phyloP scores from a whole-genome alignment of 2,888 invertebrate species.

The Pharmacophagus antenor region DNA sequence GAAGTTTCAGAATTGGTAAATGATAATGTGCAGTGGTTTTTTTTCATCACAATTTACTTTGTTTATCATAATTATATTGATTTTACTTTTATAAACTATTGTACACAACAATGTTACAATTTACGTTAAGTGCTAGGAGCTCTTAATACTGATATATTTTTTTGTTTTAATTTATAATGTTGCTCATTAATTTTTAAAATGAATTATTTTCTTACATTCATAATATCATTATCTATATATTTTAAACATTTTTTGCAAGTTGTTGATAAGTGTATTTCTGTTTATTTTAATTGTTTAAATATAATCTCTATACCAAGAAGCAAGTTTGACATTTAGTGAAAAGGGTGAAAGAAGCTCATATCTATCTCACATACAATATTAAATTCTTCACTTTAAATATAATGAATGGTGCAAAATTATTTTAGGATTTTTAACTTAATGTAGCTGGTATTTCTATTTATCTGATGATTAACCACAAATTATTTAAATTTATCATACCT shows the following conservation, averaged over 20 bases:
- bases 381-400: constrained; percentile 33
- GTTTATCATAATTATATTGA: constrained; percentile 38
- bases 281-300: not conserved
- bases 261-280: not conserved
- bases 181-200: constrained; percentile 2
- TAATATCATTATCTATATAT: too few species aligned
- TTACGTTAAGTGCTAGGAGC: too few species aligned
- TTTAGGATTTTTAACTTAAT: constrained; percentile 43
- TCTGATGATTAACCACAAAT: constrained; percentile 13
- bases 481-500: not conserved
- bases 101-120: too few species aligned
- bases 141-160: too few species aligned
- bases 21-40: constrained; percentile 58
- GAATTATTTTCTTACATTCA: not conserved
- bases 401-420: constrained; percentile 62
- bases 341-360: constrained; percentile 35
- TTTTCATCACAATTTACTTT: constrained; percentile 58
- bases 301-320: too few species aligned
- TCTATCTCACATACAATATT: constrained; percentile 45
- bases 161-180: too few species aligned
- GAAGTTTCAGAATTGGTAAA: constrained; percentile 33
- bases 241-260: not conserved
- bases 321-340: too few species aligned
- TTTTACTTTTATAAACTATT: constrained; percentile 37
- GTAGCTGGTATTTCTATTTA: constrained; percentile 37